A percentile compares a stretch with the other conserved stretches of the same genome.
phyloP scores from a whole-genome alignment of 1,140 invertebrate species.

The Wiebesia pumilae region DNA sequence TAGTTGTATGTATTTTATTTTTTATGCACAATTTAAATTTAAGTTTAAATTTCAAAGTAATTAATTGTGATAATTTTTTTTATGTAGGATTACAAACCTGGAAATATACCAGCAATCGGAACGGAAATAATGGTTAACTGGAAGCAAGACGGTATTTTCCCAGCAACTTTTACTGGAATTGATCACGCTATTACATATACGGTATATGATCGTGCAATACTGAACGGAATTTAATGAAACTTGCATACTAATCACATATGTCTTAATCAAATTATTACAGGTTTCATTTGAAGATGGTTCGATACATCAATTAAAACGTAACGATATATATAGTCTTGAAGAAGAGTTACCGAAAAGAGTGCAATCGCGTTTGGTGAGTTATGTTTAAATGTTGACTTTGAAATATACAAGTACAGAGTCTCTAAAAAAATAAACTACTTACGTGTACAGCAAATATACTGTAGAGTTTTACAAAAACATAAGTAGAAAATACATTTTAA shows the following conservation, averaged over 20 bases:
- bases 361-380: slow-evolving; percentile 75
- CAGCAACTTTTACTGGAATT: slow-evolving; percentile 77
- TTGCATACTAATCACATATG: slow-evolving; percentile 13
- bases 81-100: slow-evolving; percentile 65
- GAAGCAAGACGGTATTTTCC: slow-evolving; percentile 78
- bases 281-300: slow-evolving; percentile 75
- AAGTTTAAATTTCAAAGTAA: slow-evolving; percentile 3
- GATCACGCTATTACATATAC: slow-evolving; percentile 76
- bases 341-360: slow-evolving; percentile 76
- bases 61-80: slow-evolving; percentile 3
- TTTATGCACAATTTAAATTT: neutral
- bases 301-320: slow-evolving; percentile 68
- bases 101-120: slow-evolving; percentile 71
- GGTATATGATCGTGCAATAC: slow-evolving; percentile 68
- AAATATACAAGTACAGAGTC: slow-evolving; percentile 30
- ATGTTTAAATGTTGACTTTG: slow-evolving; percentile 56
- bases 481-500: slow-evolving; percentile 25
- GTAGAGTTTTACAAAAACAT: slow-evolving; percentile 41
- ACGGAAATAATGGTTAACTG: slow-evolving; percentile 77
- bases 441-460: slow-evolving; percentile 42
- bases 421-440: slow-evolving; percentile 24
- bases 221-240: neutral
- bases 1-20: slow-evolving; percentile 67
- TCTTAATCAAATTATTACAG: slow-evolving; percentile 61
- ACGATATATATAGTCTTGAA: slow-evolving; percentile 73